Evolutionary conservation across 2,113 vertebrate genomes (phyloP), one percentile per base, ranked within the genome.

Genomic region (Odocoileus virginianus): DNA sequence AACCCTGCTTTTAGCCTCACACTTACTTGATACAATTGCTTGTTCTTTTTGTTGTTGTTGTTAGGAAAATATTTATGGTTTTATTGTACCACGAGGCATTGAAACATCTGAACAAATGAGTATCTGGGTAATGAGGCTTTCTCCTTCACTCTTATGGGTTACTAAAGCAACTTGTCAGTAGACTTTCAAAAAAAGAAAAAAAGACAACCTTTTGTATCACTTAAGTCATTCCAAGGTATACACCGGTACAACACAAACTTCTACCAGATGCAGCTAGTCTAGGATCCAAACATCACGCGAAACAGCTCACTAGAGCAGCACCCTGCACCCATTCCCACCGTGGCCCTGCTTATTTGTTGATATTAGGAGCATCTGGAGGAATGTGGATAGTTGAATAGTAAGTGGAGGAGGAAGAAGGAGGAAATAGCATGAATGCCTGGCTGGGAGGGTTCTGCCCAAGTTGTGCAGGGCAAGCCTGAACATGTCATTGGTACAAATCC

Each of bases 401-500:
- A 97, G 91, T 90, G 98, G 97, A 98, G 98, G 79, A 98, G 98
- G 95, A 98, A 93, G 98, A 83, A 98, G 93, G 55, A 95, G 96
- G 95, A 98, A 97, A 97, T 95, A 98, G 96, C 98, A 76, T 25
- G 23, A 98, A 93, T 98, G 98, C 98, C 98, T 98, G 91, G 27
- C 96, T 93, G 93, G 74, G 64, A 94, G 19, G 97, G 95, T 97
- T 99, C 99, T 99, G 99, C 99, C 99, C 55, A 99, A 99, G 99
- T 99, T 99, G 99, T 99, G 99, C 98, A 99, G 98, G 95, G 99
- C 99, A 99, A 99, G 99, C 98, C 99, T 99, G 99, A 99, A 99
- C 99, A 99, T 99, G 98, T 99, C 99, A 40, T 99, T 99, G 99
- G 99, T 99, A 98, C 99, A 99, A 92, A 99, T 99, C 99, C 99